These are phyloP conservation scores for Rhyacichthys aspro DNA, from an alignment of 2,797 vertebrate genomes.

Conservation along the genomic window DNA sequence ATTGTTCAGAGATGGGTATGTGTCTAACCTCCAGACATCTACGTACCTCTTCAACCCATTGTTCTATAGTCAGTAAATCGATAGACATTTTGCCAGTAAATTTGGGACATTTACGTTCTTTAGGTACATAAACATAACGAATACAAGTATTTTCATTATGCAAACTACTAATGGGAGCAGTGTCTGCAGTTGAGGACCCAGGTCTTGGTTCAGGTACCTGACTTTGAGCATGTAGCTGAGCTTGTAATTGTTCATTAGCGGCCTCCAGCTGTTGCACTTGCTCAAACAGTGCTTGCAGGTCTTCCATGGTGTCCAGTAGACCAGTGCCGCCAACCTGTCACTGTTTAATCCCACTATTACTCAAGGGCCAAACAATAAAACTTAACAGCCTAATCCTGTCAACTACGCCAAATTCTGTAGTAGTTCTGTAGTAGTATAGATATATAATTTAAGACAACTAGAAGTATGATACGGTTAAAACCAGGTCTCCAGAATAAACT, in stretches of 20 bases:
- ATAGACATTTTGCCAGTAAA: neutral
- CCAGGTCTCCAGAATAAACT: no score
- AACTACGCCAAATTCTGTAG: no score
- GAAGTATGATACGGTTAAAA: no score
- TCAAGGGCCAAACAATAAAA: no score
- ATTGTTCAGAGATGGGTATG: neutral
- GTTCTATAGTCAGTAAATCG: neutral
- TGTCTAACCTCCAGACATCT: slow-evolving; percentile 1
- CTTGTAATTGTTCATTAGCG: neutral
- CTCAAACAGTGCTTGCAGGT: neutral
- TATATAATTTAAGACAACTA: no score
- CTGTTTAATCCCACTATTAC: no score
- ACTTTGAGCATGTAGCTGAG: no score
- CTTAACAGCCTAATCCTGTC: no score
- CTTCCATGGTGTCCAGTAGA: neutral
- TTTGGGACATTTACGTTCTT: neutral
- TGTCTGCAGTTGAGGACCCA: neutral
- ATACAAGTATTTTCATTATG: neutral
- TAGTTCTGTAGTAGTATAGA: no score
- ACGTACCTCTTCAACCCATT: neutral
- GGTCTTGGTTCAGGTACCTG: neutral
- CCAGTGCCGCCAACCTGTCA: no score
- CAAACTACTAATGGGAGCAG: neutral
- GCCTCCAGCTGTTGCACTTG: neutral
- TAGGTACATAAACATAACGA: no score